Base-by-base conservation (phyloP, 2,888 invertebrate genomes). In the Cylloceria caligata region DNA sequence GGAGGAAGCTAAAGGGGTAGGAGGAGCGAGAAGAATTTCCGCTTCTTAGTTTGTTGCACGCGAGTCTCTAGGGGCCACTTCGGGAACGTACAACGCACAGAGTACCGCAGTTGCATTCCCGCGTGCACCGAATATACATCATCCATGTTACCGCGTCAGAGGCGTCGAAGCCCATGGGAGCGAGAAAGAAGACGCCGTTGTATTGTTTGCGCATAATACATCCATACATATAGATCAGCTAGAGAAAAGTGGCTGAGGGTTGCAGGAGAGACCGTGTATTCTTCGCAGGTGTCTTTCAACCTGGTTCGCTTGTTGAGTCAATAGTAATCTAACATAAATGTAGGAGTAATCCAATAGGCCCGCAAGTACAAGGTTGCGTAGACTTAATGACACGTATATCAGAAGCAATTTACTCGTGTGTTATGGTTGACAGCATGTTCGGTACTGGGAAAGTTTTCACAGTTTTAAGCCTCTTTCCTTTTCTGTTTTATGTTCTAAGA, bases 41-140 rank as follows among this genome's bases (percentile, higher is more conserved):
- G 79, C 75, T 79, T 72, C 82, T 79, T 76, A 79, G 82, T 75
- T 83, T 79, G 79, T 83, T 83, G 76, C 82, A 83, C 79, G 82
- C 82, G 75, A 83, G 75, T 83, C 79, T 39, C 82, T 42, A 47
- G 79, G 76, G 82, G 72, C 75, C 79, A 79, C 79, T 83, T 79
- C 79, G 34, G 36, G 13, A 75, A 36, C 64, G 16, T 68, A 72
- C 45, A 55, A 30, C 57, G 62, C 34, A 52, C 30, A 75, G 71
- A 72, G 72, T 62, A 76, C 82, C 67, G 67, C 60, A 72, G 79
- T 83, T 72, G 82, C 82, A 83, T 83, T 83, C 75, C 75, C 75
- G 65, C 79, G 75, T 83, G 82, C 79, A 79, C 47, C 79, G 72
- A 83, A 79, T 83, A 79, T 79, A 79, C 76, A 75, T 83, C 75